Evolutionary conservation across 2,797 vertebrate species (phyloP).

Genomic region (Sarcoramphus papa): DNA sequence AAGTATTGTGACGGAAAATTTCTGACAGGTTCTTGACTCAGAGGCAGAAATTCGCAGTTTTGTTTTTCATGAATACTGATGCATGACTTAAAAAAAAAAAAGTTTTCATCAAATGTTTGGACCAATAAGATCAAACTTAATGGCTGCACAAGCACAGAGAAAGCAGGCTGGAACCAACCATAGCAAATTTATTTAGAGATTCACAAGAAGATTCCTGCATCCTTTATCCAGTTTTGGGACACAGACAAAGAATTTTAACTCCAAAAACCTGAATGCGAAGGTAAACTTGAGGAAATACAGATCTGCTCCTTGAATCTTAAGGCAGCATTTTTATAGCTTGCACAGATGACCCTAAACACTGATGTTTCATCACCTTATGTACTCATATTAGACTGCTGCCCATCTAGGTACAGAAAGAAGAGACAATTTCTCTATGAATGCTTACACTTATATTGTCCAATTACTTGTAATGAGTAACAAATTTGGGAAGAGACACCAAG

Average conservation of each 20-base stretch:
- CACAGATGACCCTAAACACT: background rate
- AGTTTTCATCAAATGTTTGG: background rate
- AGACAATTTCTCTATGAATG: background rate
- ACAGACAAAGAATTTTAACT: background rate
- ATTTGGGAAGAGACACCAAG: background rate
- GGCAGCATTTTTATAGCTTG: background rate
- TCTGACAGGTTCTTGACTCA: background rate
- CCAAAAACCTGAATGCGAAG: background rate
- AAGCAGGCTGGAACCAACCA: background rate
- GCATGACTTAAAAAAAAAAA: background rate
- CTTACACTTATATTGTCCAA: background rate
- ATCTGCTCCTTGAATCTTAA: background rate
- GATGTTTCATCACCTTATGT: background rate
- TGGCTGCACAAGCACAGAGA: background rate
- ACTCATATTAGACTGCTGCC: background rate
- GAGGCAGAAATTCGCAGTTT: background rate
- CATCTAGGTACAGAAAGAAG: background rate
- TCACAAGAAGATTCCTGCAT: background rate
- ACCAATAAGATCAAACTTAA: background rate
- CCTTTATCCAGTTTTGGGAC: background rate
- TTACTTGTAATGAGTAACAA: background rate
- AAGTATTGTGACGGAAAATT: background rate
- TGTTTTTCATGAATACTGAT: background rate
- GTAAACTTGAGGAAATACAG: background rate
- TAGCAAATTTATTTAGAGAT: background rate